Percentiles rank a stretch among this genome's conserved stretches.
Conservation (phyloP, 2,888 invertebrate species). For the Dusona sp. region DNA sequence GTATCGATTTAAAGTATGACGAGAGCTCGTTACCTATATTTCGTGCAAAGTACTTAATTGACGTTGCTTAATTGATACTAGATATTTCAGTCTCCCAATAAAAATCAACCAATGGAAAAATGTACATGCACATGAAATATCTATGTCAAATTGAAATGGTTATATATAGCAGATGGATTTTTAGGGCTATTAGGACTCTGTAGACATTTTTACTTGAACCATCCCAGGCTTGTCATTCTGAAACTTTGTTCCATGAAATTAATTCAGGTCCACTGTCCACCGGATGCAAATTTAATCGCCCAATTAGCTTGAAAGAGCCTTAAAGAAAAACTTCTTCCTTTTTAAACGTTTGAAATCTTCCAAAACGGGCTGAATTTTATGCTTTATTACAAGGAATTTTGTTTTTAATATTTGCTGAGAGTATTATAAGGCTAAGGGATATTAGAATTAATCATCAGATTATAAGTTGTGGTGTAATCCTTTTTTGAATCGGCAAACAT, state of each 20-base stretch:
- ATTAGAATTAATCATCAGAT: constrained; percentile 10
- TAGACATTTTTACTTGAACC: background rate
- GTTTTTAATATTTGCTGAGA: background rate
- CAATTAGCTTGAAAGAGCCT: background rate
- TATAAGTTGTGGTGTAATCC: background rate
- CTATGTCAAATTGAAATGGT: background rate
- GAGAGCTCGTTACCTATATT: constrained; percentile 11
- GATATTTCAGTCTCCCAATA: background rate
- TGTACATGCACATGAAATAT: background rate
- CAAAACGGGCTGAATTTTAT: background rate
- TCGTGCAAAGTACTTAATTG: background rate
- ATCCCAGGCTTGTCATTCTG: background rate
- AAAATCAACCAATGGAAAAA: background rate
- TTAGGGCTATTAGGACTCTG: background rate
- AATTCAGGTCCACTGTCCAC: background rate
- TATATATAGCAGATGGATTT: background rate
- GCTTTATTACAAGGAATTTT: background rate
- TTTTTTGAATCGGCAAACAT: background rate
- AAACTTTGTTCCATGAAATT: background rate
- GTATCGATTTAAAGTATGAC: background rate
- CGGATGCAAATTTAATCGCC: background rate
- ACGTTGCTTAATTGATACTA: background rate
- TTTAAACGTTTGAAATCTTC: background rate
- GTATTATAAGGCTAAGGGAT: background rate
- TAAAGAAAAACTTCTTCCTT: background rate